A percentile compares a stretch with the other conserved stretches of the same genome.
These are phyloP conservation scores for Belgica antarctica DNA, from an alignment of 2,888 invertebrate genomes.

Conservation along the genomic window DNA sequence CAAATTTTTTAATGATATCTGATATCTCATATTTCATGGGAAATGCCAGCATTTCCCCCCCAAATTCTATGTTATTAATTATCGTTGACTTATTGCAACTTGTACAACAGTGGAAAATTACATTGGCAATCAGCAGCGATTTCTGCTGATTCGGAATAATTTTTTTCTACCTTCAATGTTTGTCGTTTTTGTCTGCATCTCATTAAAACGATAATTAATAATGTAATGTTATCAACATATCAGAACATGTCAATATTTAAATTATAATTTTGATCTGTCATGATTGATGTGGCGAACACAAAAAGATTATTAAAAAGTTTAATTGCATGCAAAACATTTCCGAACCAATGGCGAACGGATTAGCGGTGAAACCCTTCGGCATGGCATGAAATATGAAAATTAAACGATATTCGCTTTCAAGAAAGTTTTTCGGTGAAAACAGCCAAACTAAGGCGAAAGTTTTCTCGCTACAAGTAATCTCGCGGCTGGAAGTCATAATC, in stretches of 20 bases:
- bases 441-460: background rate
- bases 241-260: slow-evolving; percentile 34
- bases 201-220: slow-evolving; percentile 36
- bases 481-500: slow-evolving; percentile 27
- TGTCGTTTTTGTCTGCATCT: background rate
- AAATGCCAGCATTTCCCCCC: too few species aligned
- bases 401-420: background rate
- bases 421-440: background rate
- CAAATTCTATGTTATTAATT: too few species aligned
- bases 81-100: too few species aligned
- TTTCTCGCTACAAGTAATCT: slow-evolving; percentile 7
- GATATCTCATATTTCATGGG: too few species aligned
- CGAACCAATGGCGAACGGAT: background rate
- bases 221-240: slow-evolving; percentile 38
- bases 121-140: slow-evolving; percentile 15
- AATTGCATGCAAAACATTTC: background rate
- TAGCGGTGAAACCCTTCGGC: background rate
- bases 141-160: too few species aligned
- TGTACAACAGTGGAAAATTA: too few species aligned
- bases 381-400: too few species aligned
- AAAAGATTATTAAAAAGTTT: background rate
- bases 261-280: background rate
- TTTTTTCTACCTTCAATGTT: too few species aligned
- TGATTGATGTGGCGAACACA: too few species aligned
- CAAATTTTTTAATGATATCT: too few species aligned